Evolutionary conservation across 2,113 vertebrate genomes (phyloP).

Genomic region (Peromyscus leucopus): DNA sequence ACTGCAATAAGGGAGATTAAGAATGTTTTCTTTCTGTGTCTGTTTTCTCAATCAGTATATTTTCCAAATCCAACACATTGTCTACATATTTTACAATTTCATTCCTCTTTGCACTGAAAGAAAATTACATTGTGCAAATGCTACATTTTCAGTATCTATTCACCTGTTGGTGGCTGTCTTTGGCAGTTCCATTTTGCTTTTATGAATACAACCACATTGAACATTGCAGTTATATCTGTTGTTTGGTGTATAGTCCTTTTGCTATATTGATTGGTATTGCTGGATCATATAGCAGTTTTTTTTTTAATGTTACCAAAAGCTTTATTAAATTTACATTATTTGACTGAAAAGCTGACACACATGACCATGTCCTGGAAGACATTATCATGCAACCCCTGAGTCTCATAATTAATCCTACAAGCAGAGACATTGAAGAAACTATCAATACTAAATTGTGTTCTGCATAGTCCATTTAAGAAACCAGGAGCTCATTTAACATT

Average conservation of each 20-base stretch:
- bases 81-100: neutral
- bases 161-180: neutral
- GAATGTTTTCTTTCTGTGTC: neutral
- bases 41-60: neutral
- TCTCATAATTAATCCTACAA: slow-evolving; percentile 58
- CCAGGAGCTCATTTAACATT: slow-evolving; percentile 9
- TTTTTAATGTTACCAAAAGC: neutral
- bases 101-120: neutral
- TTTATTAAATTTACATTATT: slow-evolving; percentile 59
- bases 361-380: neutral
- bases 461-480: slow-evolving; percentile 48
- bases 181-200: neutral
- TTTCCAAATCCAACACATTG: neutral
- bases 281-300: neutral
- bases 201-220: neutral
- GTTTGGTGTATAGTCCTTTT: neutral
- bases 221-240: neutral
- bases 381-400: neutral
- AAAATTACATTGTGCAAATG: neutral
- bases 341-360: slow-evolving; percentile 22
- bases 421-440: slow-evolving; percentile 35
- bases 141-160: neutral
- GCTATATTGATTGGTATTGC: neutral
- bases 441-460: neutral
- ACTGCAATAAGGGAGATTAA: neutral